Conservation (phyloP, 2,888 invertebrate genomes). For the Machimus rusticus region DNA sequence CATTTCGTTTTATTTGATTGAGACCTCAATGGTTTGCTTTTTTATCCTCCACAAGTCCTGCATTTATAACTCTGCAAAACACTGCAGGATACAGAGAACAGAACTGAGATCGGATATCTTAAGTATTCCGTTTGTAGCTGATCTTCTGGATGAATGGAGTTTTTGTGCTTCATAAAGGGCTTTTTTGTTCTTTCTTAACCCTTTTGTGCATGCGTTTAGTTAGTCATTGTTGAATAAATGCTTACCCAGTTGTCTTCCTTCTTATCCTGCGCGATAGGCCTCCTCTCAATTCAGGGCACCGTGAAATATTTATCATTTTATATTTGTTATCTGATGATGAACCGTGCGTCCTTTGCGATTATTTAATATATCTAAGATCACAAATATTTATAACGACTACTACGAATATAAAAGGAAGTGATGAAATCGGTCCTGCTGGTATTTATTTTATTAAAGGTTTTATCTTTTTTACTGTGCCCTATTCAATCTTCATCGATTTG, state of each 20-base stretch:
- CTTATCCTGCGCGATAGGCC: constrained; percentile 9
- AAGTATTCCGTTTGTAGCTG: constrained; percentile 23
- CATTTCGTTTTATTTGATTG: constrained; percentile 50
- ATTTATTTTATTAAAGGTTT: background rate
- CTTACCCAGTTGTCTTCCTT: constrained; percentile 33
- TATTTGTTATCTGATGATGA: constrained; percentile 40
- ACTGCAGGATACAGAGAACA: background rate
- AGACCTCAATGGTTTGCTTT: constrained; percentile 49
- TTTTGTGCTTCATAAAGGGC: background rate
- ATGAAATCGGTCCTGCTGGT: background rate
- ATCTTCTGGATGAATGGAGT: constrained; percentile 22
- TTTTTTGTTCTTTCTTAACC: constrained; percentile 21
- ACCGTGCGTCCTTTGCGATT: constrained; percentile 7
- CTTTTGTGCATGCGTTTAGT: constrained; percentile 9
- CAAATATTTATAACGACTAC: background rate
- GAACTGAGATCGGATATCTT: constrained; percentile 26
- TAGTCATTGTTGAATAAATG: constrained; percentile 32
- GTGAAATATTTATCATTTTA: constrained; percentile 32
- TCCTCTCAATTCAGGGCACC: background rate
- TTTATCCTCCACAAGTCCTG: background rate
- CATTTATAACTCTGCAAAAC: background rate
- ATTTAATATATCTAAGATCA: background rate
- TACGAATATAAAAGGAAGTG: background rate
- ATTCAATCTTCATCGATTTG: background rate
- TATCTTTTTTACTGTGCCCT: background rate